Base-by-base conservation (phyloP, 2,797 vertebrate genomes). In the Coranthus polyacanthus region DNA sequence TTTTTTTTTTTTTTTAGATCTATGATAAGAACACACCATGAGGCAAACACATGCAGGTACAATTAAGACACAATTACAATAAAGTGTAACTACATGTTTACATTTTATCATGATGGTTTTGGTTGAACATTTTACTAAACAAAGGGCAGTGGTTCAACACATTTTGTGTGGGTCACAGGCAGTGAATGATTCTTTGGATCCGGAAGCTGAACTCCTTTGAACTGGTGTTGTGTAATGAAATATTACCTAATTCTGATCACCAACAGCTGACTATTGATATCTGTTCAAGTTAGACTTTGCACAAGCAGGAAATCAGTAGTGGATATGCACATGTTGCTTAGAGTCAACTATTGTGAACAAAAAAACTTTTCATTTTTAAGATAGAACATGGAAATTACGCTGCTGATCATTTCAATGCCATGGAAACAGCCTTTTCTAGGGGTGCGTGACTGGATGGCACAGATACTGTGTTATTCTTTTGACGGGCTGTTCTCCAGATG, bases 401-500 rank as follows among this genome's bases (percentile, higher is more conserved):
- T 15, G 2, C 32, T 46, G 9, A 41, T 54, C n/a, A 1, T 18
- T 58, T 17, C 38, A 11, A 58, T 65, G 44, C 58, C 26, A 50
- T 53, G 21, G 54, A 74, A 72, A 72, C 69, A 59, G 58, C 36
- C 24, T 62, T 63, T n/a, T 41, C 42, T 46, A 38, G 8, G 13
- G 17, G 44, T 55, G 42, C 10, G 5, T 75, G 74, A 82, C 60
- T 76, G 69, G 69, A 55, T 71, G 71, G 13, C 58, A 53, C 57
- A 70, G 49, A 75, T 59, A 41, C 56, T 22, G 18, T 53, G 41
- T 60, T 58, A 49, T 51, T 22, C 69, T 56, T 42, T 17, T 24
- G 21, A 29, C 18, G 5, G 32, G 15, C 13, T 56, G 22, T 67
- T 55, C 34, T 46, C 54, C 68, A 76, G 57, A 77, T 74, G 54